These are phyloP conservation scores for Babyrousa celebensis DNA, from an alignment of 2,797 vertebrate species.

Conservation along the genomic window DNA sequence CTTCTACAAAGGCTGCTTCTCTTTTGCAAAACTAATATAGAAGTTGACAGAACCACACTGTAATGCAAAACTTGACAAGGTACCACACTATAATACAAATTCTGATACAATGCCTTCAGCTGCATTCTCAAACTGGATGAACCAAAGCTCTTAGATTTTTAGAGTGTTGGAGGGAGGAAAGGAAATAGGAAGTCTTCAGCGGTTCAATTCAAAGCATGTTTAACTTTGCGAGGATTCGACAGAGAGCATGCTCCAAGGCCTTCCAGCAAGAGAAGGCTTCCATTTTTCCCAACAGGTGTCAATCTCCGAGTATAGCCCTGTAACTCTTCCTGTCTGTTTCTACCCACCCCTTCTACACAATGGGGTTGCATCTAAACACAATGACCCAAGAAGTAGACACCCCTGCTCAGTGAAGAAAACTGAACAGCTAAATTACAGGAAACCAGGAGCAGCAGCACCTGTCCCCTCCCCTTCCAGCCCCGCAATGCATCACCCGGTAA, in stretches of 20 bases:
- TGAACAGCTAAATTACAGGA: neutral
- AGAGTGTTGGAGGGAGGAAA: neutral
- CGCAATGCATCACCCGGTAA: neutral
- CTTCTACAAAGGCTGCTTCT: neutral
- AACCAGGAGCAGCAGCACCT: neutral
- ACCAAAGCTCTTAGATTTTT: neutral
- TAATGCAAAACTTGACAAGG: neutral
- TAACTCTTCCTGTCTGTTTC: neutral
- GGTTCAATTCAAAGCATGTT: neutral
- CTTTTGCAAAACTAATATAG: neutral
- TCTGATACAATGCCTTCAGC: neutral
- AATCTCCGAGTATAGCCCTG: neutral
- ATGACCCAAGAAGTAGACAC: neutral
- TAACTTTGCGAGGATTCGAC: neutral
- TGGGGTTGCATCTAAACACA: neutral
- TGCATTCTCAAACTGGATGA: neutral
- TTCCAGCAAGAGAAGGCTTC: neutral
- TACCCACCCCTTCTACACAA: neutral
- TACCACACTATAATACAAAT: neutral
- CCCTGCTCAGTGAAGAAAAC: neutral
- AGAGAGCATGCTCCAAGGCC: neutral
- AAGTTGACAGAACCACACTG: neutral
- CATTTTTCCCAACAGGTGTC: neutral
- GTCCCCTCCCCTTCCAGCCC: neutral
- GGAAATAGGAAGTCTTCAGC: neutral